Conservation (phyloP, 2,797 vertebrate species). For the Sitta carolinensis region DNA sequence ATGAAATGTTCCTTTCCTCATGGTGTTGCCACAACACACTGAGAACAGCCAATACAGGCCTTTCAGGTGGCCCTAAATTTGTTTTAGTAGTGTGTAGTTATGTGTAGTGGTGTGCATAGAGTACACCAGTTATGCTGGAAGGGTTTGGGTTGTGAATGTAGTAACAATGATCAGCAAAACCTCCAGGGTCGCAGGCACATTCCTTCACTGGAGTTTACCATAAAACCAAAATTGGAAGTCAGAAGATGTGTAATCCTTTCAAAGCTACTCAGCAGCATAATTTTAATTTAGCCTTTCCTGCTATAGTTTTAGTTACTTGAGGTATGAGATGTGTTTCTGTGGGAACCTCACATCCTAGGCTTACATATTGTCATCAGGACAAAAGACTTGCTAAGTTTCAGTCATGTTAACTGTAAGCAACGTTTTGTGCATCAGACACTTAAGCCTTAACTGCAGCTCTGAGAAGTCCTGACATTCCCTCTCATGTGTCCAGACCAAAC, state of each 20-base stretch:
- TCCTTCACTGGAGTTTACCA: background rate
- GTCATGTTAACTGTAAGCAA: background rate
- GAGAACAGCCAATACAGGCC: background rate
- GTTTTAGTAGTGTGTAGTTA: background rate
- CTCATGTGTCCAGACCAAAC: background rate
- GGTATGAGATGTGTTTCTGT: background rate
- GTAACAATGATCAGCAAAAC: background rate
- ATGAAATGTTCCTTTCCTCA: background rate
- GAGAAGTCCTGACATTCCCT: background rate
- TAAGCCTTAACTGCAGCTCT: background rate
- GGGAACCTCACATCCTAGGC: background rate
- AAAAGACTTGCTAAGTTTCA: background rate
- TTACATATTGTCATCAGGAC: background rate
- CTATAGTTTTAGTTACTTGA: background rate
- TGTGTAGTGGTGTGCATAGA: background rate
- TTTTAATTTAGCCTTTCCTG: background rate
- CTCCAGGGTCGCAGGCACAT: fast-evolving
- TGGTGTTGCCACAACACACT: background rate
- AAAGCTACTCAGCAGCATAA: background rate
- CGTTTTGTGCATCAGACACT: background rate
- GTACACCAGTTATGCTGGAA: background rate
- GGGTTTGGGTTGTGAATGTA: background rate
- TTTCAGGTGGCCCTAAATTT: background rate
- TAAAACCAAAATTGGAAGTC: background rate
- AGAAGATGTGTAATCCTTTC: background rate